These are phyloP conservation scores for Diorhabda sublineata DNA, from an alignment of 1,140 invertebrate genomes.

Conservation along the genomic window DNA sequence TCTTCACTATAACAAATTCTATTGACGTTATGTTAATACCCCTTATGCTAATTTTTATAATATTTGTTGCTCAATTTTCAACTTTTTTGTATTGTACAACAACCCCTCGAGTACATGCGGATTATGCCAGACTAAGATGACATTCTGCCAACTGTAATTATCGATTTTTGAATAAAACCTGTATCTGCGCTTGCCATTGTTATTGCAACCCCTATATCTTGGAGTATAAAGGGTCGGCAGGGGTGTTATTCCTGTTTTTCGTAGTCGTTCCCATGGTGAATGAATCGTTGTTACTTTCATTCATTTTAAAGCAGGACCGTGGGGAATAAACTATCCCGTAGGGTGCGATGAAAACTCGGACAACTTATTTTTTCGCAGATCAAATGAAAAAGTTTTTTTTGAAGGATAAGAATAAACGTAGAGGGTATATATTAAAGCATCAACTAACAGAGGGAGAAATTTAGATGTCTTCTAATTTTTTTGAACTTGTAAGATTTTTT, in stretches of 20 bases:
- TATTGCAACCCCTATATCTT: constrained; percentile 4
- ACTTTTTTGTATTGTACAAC: too few species aligned
- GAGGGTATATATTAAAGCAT: too few species aligned
- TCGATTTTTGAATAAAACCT: constrained; percentile 18
- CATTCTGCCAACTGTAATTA: constrained; percentile 14
- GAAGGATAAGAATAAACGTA: too few species aligned
- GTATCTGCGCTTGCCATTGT: constrained; percentile 12
- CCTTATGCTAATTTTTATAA: too few species aligned
- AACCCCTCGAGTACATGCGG: not conserved
- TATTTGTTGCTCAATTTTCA: too few species aligned
- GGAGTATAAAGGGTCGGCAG: not conserved
- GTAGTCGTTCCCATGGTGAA: constrained; percentile 14
- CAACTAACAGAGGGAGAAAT: too few species aligned
- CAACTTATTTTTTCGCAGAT: too few species aligned
- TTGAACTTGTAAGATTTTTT: too few species aligned
- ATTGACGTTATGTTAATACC: too few species aligned
- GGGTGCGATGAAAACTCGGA: not conserved
- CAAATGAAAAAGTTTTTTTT: too few species aligned
- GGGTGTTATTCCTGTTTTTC: constrained; percentile 12
- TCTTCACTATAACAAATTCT: too few species aligned
- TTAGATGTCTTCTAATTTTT: too few species aligned
- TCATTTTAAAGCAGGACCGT: not conserved
- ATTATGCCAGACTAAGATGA: not conserved
- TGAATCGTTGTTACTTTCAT: not conserved
- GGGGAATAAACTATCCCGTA: not conserved